Percentiles rank a stretch among this genome's conserved stretches.
These are phyloP conservation scores for Heliconius erato DNA, from an alignment of 2,888 invertebrate species.

Conservation along the genomic window DNA sequence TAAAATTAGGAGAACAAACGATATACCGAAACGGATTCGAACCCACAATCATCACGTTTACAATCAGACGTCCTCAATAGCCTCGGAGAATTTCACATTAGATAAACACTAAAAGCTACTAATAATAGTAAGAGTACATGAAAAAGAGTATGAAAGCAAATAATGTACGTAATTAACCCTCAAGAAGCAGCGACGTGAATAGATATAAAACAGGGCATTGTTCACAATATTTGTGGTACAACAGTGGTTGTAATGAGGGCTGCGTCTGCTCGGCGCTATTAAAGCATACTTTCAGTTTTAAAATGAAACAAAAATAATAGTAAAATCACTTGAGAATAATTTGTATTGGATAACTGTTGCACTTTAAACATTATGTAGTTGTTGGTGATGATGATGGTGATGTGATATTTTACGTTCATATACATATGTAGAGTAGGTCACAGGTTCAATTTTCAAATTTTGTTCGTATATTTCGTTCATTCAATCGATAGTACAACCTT, in stretches of 20 bases:
- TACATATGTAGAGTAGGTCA: background rate
- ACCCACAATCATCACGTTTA: no score
- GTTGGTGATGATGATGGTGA: background rate
- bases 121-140: no score
- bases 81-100: background rate
- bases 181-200: constrained; percentile 23
- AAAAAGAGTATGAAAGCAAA: no score
- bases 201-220: constrained; percentile 22
- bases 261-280: constrained; percentile 24
- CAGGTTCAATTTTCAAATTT: background rate
- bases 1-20: no score
- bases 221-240: constrained; percentile 37
- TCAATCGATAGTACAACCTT: no score
- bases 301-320: constrained; percentile 7
- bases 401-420: background rate
- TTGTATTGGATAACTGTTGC: background rate
- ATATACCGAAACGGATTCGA: no score
- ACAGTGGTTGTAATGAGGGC: constrained; percentile 35
- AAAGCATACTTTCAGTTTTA: constrained; percentile 26
- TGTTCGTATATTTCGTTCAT: background rate
- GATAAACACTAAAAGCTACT: constrained; percentile 4
- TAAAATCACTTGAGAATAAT: background rate
- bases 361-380: background rate
- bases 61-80: no score
- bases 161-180: no score